A percentile compares a stretch with the other conserved stretches of the same genome.
phyloP scores from a whole-genome alignment of 2,113 vertebrate species.

The Candoia aspera region DNA sequence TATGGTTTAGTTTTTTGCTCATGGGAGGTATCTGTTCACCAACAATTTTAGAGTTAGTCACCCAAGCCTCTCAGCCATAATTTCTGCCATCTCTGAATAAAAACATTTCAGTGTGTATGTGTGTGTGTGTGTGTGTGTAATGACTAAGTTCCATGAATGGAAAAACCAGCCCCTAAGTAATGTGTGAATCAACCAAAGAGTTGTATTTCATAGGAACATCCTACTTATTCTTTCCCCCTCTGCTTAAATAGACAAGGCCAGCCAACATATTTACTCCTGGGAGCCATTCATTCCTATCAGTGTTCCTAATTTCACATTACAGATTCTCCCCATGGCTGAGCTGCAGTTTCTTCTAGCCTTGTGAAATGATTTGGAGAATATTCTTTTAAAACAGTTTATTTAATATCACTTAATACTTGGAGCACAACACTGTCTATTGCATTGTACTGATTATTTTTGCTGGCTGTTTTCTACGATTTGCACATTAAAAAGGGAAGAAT shows the following conservation, averaged over 20 bases:
- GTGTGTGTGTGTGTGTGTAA: neutral
- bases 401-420: slow-evolving; percentile 16
- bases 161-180: neutral
- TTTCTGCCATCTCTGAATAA: neutral
- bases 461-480: slow-evolving; percentile 52
- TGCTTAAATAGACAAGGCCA: neutral
- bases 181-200: neutral
- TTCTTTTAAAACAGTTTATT: neutral
- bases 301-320: slow-evolving; percentile 13
- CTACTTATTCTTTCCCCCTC: neutral
- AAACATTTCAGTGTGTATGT: neutral
- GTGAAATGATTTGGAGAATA: neutral
- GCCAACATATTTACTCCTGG: neutral
- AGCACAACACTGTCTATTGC: neutral
- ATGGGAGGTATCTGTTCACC: neutral
- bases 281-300: neutral
- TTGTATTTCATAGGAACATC: neutral
- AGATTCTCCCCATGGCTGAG: neutral
- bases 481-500: slow-evolving; percentile 39
- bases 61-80: neutral
- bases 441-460: slow-evolving; percentile 46
- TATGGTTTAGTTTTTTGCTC: neutral
- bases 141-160: neutral
- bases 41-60: neutral
- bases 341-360: slow-evolving; percentile 18